phyloP scores from a whole-genome alignment of 2,113 vertebrate genomes.

The Dascyllus trimaculatus region DNA sequence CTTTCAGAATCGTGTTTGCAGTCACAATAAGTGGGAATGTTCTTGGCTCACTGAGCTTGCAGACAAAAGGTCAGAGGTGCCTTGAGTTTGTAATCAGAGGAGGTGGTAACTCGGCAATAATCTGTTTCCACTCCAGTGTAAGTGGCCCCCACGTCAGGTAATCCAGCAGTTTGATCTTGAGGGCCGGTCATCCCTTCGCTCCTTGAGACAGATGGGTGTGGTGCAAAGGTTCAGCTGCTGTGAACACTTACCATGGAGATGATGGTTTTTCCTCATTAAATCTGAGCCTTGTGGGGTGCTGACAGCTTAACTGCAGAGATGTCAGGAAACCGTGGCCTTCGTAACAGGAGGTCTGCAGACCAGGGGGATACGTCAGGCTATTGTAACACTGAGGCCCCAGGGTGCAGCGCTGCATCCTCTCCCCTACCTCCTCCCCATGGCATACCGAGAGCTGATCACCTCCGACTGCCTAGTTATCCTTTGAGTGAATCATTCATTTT shows the following conservation, averaged over 20 bases:
- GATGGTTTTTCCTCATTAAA: constrained; percentile 68
- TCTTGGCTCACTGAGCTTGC: constrained; percentile 23
- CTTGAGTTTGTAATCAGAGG: constrained; percentile 76
- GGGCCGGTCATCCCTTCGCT: constrained; percentile 58
- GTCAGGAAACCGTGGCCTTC: constrained; percentile 76
- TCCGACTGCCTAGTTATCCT: constrained; percentile 34
- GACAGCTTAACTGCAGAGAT: constrained; percentile 84
- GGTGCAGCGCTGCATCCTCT: constrained; percentile 36
- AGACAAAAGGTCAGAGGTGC: constrained; percentile 68
- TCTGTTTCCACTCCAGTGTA: constrained; percentile 75
- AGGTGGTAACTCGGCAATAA: constrained; percentile 75
- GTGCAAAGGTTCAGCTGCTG: constrained; percentile 74
- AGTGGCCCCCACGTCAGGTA: constrained; percentile 72
- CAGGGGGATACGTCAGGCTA: constrained; percentile 44
- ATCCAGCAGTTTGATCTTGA: constrained; percentile 74
- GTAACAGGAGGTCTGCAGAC: constrained; percentile 71
- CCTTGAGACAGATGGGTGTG: constrained; percentile 67
- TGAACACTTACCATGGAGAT: constrained; percentile 69
- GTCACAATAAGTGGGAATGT: constrained; percentile 28
- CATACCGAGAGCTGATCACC: constrained; percentile 53
- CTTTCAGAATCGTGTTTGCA: constrained; percentile 4
- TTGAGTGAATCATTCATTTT: constrained; percentile 77
- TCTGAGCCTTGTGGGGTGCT: constrained; percentile 73
- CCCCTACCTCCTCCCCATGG: not conserved
- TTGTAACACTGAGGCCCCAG: constrained; percentile 53